Base-by-base conservation (phyloP, 2,888 invertebrate genomes). In the Allygus modestus region DNA sequence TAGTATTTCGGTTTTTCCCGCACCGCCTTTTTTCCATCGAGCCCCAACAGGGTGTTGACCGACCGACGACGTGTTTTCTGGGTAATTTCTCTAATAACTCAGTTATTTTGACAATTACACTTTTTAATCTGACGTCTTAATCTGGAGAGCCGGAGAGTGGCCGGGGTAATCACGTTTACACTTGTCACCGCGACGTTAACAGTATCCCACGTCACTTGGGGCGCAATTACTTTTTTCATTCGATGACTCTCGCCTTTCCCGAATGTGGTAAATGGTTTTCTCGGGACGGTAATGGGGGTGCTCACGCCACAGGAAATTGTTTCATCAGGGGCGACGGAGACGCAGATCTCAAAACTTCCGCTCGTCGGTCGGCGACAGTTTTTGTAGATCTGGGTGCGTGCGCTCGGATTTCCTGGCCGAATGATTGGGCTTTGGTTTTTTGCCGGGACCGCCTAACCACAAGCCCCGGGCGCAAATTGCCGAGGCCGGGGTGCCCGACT, bases 401-500 rank as follows among this genome's bases (percentile, higher is more conserved):
- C n/a, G n/a, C 58, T 37, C 58, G 54, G 58, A 79, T 51, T 79
- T 79, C 79, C 79, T 79, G 58, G 58, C 58, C 58, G 54, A 79
- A 58, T 79, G 79, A 79, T 58, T 79, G 79, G 33, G 33, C 37
- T 79, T 46, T 12, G 37, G 28, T 77, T 77, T 77, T 77, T 43
- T 51, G 43, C 46, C 28, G 51, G 77, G 77, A 23, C 77, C 77
- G 43, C 46, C 77, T 77, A 77, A 77, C 77, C 77, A 77, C 77
- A 77, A 77, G 77, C 51, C 77, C 11, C 0, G 46, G 77, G 77
- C 73, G 31, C 82, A 82, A 82, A 82, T 82, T 82, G 82, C 82
- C 71, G 71, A 54, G 82, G 82, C 82, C 28, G 82, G 71, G 51
- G 51, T 33, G 82, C 33, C 83, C 83, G 75, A 75, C 75, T 83